Percentiles rank a stretch among this genome's conserved stretches.
These are phyloP conservation scores for Pristionchus arcanus DNA, from an alignment of 2,888 invertebrate genomes.

Conservation along the genomic window DNA sequence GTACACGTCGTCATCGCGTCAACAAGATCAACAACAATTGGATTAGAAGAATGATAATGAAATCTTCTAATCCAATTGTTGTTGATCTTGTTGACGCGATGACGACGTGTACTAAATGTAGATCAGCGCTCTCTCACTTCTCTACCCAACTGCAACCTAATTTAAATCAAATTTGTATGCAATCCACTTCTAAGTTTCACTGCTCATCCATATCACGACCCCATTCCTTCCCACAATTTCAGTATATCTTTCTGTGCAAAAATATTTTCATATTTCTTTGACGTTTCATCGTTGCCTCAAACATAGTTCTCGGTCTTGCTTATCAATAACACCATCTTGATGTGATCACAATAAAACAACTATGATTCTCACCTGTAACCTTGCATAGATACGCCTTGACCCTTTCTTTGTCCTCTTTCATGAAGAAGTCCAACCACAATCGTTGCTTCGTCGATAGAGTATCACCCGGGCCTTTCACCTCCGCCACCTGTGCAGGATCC, in stretches of 20 bases:
- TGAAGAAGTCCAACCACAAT: constrained; percentile 52
- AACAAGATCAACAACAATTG: too few relatives aligned
- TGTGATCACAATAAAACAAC: background rate
- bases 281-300: background rate
- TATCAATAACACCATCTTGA: background rate
- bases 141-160: too few relatives aligned
- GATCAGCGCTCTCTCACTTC: too few relatives aligned
- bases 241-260: background rate
- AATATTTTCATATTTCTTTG: background rate
- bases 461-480: constrained; percentile 56
- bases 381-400: constrained; percentile 38
- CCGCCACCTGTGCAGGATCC: background rate
- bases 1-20: too few relatives aligned
- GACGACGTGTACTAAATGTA: too few relatives aligned
- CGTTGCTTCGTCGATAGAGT: constrained; percentile 51
- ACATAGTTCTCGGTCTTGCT: background rate
- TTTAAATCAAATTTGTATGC: too few relatives aligned
- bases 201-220: too few relatives aligned
- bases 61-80: too few relatives aligned
- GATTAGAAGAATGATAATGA: too few relatives aligned
- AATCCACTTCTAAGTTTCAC: too few relatives aligned
- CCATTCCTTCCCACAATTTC: too few relatives aligned
- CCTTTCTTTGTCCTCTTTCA: background rate
- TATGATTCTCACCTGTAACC: constrained; percentile 7
- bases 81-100: too few relatives aligned